phyloP scores from a whole-genome alignment of 2,888 invertebrate genomes.

The Melitaea athalia region DNA sequence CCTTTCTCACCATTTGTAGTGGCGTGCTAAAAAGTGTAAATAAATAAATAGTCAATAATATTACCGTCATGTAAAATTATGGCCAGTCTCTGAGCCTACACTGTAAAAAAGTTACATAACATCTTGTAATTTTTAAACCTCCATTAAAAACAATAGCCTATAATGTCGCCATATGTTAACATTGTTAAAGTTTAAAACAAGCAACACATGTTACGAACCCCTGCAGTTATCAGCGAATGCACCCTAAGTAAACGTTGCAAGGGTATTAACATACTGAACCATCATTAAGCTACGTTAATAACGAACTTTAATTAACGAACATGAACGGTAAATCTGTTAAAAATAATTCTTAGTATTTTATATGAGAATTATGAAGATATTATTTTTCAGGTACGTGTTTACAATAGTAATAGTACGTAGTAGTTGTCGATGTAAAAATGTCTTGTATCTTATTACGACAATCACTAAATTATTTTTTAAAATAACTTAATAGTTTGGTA shows the following conservation, averaged over 20 bases:
- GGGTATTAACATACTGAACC: conserved; percentile 3
- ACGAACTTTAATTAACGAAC: not conserved
- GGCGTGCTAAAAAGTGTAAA: too few relatives aligned
- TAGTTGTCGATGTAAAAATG: too few relatives aligned
- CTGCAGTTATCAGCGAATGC: conserved; percentile 27
- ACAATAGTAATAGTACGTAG: too few relatives aligned
- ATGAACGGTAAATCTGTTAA: not conserved
- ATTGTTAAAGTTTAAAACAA: conserved; percentile 28
- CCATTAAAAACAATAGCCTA: not conserved
- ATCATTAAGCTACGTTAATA: not conserved
- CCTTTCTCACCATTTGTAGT: too few relatives aligned
- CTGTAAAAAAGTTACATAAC: too few relatives aligned
- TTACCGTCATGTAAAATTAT: too few relatives aligned
- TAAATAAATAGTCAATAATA: too few relatives aligned
- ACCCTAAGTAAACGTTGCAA: conserved; percentile 18
- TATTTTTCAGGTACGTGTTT: too few relatives aligned
- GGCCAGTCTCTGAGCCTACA: too few relatives aligned
- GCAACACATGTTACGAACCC: conserved; percentile 33
- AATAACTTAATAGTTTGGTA: too few relatives aligned
- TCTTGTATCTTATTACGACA: too few relatives aligned
- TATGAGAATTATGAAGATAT: not conserved
- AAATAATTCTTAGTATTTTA: not conserved
- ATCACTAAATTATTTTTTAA: too few relatives aligned
- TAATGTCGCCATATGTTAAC: conserved; percentile 19
- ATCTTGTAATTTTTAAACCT: not conserved